Percentiles rank a stretch among this genome's conserved stretches.
These are phyloP conservation scores for Euzetes globulus DNA, from an alignment of 2,888 invertebrate genomes.

Conservation along the genomic window DNA sequence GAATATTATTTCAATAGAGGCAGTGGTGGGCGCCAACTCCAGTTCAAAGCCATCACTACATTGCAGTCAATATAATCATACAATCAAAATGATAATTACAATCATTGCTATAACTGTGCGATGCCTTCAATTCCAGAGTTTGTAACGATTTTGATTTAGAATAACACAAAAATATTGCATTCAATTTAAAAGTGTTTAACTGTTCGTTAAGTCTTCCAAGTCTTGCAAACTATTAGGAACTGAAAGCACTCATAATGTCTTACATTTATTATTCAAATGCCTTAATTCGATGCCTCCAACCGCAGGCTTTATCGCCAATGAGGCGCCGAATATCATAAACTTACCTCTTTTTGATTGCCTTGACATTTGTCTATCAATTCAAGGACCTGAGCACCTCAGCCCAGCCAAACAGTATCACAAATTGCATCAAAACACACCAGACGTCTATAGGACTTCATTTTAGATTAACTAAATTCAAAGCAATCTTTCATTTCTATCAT, in stretches of 20 bases:
- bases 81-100: not conserved
- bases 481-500: too few relatives aligned
- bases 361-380: conserved; percentile 22
- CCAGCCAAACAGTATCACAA: not conserved
- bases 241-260: conserved; percentile 10
- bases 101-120: not conserved
- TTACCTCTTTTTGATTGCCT: conserved; percentile 18
- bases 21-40: conserved; percentile 2
- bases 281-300: not conserved
- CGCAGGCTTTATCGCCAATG: conserved; percentile 9
- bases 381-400: conserved; percentile 8
- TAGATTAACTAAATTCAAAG: too few relatives aligned
- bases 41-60: conserved; percentile 5
- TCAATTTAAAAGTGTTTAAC: too few relatives aligned
- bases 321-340: conserved; percentile 19
- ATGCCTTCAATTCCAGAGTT: too few relatives aligned
- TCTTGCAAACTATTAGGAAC: not conserved
- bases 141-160: too few relatives aligned
- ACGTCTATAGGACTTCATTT: too few relatives aligned
- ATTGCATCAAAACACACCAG: not conserved
- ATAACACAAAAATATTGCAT: too few relatives aligned
- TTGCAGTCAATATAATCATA: not conserved
- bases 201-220: not conserved
- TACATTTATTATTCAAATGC: conserved; percentile 13
- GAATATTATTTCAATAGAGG: conserved; percentile 19